A percentile compares a stretch with the other conserved stretches of the same genome.
phyloP scores from a whole-genome alignment of 2,888 invertebrate genomes.

The Dione juno region DNA sequence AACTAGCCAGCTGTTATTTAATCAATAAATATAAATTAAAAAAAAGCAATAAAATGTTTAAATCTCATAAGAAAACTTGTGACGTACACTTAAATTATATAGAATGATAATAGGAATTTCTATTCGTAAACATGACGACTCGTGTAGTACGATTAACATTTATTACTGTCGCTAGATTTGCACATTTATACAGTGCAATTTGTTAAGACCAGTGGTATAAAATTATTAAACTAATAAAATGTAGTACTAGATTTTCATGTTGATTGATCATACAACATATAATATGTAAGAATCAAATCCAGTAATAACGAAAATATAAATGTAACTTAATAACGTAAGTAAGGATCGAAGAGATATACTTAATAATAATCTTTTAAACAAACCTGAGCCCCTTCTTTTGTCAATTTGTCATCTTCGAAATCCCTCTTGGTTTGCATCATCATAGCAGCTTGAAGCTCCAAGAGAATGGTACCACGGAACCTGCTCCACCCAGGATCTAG shows the following conservation, averaged over 20 bases:
- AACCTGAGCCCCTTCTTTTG: constrained; percentile 82
- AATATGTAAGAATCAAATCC: no score
- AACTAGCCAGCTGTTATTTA: constrained; percentile 9
- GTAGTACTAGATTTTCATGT: no score
- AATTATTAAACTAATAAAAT: no score
- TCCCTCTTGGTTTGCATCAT: constrained; percentile 83
- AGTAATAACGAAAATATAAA: background rate
- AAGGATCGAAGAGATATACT: background rate
- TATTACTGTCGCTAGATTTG: no score
- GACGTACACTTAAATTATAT: background rate
- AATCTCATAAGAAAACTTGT: background rate
- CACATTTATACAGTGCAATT: no score
- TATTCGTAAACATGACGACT: background rate
- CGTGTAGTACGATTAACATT: background rate
- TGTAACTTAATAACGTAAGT: background rate
- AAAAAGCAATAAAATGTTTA: background rate
- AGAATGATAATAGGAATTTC: background rate
- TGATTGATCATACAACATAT: no score
- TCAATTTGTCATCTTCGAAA: constrained; percentile 77
- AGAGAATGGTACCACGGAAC: constrained; percentile 85
- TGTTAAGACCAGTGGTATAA: no score
- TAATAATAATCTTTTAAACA: constrained; percentile 14
- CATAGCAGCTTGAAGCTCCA: constrained; percentile 86
- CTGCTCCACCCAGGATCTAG: constrained; percentile 86
- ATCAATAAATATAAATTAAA: background rate